Evolutionary conservation across 2,888 invertebrate species (phyloP), one percentile per base, ranked within the genome.

Genomic region (Aspidapion aeneum): DNA sequence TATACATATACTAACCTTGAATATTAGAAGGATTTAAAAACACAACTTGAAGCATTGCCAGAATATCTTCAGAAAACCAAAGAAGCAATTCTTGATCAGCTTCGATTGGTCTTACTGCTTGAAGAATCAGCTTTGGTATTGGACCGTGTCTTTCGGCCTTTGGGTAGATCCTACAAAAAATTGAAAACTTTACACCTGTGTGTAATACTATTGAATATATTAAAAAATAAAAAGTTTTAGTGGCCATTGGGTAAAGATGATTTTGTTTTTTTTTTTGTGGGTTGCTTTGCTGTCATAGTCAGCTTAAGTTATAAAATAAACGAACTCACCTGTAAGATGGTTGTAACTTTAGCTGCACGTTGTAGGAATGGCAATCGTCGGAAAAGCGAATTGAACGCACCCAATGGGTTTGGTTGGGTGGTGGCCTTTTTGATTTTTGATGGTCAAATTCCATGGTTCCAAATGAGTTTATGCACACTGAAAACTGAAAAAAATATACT

Each of bases 51-150:
- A 91, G 80, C 59, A 87, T 83, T 1, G 90, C 87, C 16, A 91
- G 82, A 64, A 92, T 82, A 66, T 87, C 87, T 70, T 91, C 90
- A 5, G 90, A 88, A 78, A 94, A 94, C 96, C 96, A 96, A 70
- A 93, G 83, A 22, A 86, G 81, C 57, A 94, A 80, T 71, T 90
- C 90, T 64, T 90, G 88, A 48, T 89, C 90, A 1, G 83, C 81
- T 55, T 82, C 80, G 35, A 87, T 80, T 1, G 79, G 78, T 66
- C 80, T 79, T 7, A 83, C 82, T 1, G 82, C 79, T 74, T 82
- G 82, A 2, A 86, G 73, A 0, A 82, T 73, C 21, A 78, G 69
- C 69, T 75, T 76, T 7, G 75, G 70, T 18, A 65, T 59, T 1
- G 57, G 54, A 17, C 61, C 63, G 16, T 57, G 51, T 18, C 61